Evolutionary conservation across 1,140 invertebrate species (phyloP).

Genomic region (Artemia franciscana): DNA sequence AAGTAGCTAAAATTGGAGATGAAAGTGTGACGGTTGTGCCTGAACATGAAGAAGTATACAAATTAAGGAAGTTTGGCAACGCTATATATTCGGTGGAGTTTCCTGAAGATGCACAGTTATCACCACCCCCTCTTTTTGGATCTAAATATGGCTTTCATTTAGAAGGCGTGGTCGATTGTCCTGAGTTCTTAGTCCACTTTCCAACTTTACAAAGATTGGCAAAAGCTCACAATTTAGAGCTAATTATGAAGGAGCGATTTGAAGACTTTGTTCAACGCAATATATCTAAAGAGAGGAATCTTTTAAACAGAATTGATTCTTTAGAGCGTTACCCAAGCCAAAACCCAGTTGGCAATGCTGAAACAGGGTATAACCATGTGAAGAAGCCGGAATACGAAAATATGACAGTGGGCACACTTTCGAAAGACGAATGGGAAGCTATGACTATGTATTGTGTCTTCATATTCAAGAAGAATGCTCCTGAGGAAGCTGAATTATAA

Average conservation of each 20-base stretch:
- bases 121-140: conserved; percentile 65
- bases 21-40: no score
- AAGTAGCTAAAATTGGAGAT: no score
- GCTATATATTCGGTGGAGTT: conserved; percentile 62
- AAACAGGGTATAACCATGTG: no score
- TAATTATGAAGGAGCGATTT: conserved; percentile 47
- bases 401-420: conserved; percentile 45
- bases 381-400: no score
- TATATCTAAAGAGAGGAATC: conserved; percentile 37
- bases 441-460: conserved; percentile 52
- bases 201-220: conserved; percentile 47
- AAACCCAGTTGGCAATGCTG: no score
- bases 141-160: conserved; percentile 88
- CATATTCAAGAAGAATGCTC: no score
- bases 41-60: no score
- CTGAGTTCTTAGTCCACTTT: conserved; percentile 91
- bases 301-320: conserved; percentile 49
- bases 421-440: conserved; percentile 77
- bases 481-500: no score
- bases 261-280: no score
- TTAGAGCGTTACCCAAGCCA: no score
- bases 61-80: conserved; percentile 45
- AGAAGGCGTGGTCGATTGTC: conserved; percentile 89
- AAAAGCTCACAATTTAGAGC: no score
- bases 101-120: conserved; percentile 33